Conservation (phyloP, 2,888 invertebrate species). For the Eupithecia pulchellata region DNA sequence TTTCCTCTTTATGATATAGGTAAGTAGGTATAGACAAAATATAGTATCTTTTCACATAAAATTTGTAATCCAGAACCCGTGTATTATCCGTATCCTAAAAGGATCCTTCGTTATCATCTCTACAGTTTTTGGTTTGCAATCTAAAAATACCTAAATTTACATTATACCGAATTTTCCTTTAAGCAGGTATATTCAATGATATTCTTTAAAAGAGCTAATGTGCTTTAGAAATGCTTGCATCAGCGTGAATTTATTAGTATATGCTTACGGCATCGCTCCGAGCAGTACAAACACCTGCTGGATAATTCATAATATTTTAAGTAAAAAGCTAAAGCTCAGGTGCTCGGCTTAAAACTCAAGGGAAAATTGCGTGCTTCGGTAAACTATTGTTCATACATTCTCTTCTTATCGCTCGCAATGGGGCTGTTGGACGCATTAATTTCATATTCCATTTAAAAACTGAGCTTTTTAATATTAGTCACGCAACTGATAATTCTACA, state of each 20-base stretch:
- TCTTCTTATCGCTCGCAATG: slow-evolving; percentile 46
- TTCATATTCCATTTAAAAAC: slow-evolving; percentile 46
- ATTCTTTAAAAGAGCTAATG: background rate
- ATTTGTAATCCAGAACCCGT: slow-evolving; percentile 12
- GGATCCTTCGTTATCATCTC: background rate
- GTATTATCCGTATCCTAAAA: background rate
- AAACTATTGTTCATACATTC: slow-evolving; percentile 43
- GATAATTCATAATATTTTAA: slow-evolving; percentile 43
- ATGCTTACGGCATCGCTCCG: background rate
- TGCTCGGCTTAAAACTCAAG: slow-evolving; percentile 36
- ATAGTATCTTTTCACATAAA: slow-evolving; percentile 32
- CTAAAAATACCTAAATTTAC: background rate
- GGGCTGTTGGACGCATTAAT: slow-evolving; percentile 48
- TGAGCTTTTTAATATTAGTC: slow-evolving; percentile 38
- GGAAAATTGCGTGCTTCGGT: slow-evolving; percentile 50
- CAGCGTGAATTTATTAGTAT: slow-evolving; percentile 14
- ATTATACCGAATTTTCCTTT: background rate
- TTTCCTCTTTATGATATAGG: no score
- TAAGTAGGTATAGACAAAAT: no score
- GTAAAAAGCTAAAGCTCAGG: slow-evolving; percentile 43
- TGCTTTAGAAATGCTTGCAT: background rate
- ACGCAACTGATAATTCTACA: slow-evolving; percentile 49
- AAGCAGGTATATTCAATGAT: background rate
- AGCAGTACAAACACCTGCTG: slow-evolving; percentile 35
- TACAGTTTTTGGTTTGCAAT: background rate